Base-by-base conservation (phyloP, 2,797 vertebrate genomes). In the Crocidura indochinensis region DNA sequence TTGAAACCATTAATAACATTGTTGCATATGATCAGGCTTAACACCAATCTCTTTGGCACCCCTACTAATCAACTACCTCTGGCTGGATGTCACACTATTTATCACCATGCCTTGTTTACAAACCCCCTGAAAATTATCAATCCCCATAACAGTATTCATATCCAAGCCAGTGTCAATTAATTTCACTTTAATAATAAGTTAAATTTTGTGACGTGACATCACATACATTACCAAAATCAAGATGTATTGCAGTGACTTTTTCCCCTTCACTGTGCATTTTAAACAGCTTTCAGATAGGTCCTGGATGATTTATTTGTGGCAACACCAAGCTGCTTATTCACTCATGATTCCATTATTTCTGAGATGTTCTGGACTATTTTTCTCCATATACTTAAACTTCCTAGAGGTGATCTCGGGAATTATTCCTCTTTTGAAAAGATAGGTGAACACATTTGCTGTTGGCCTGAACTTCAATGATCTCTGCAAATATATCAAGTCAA, bases 1-100 rank as follows among this genome's bases (percentile, higher is more conserved):
- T 97, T 72, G 93, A 97, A 97, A 97, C 96, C 96, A 96, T 98
- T 98, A 97, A 97, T 97, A 95, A 96, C 79, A 75, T 31, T 96
- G 97, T 96, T 96, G 96, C 95, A 94, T 95, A 93, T 95, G 94
- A 97, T 96, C 93, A 86, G 89, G 79, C 91, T 90, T 94, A 96
- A 94, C 93, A 97, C 94, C 96, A 95, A 95, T 97, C 94, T 97
- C 89, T 91, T 84, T 95, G 96, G 97, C 95, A 97, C 95, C 96
- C 74, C 95, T 96, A 83, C 92, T 95, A 96, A 96, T 96, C 96
- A 96, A 90, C 92, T 95, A 96, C 94, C 94, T 89, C 96, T 94
- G 77, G 73, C 95, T 93, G 92, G 73, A 86, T 96, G 94, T 84
- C 93, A 73, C 69, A 72, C 94, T 93, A 96, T 98, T 96, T 97